phyloP scores from a whole-genome alignment of 2,113 vertebrate species.

The Corvus moneduloides region DNA sequence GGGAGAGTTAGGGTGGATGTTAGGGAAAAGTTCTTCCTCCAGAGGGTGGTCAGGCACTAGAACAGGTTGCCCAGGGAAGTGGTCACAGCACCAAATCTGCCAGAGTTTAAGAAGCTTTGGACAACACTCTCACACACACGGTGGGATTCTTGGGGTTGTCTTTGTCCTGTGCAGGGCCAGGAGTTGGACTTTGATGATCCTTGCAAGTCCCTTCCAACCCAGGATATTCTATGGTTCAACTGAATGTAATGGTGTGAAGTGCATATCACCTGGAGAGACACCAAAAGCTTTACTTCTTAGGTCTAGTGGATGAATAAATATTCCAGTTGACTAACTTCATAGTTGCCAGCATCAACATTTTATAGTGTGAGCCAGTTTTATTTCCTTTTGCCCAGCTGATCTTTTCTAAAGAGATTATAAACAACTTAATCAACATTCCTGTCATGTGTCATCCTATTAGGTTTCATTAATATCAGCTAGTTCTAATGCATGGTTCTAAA shows the following conservation, averaged over 20 bases:
- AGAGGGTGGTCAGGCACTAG: not conserved
- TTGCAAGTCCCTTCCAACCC: not conserved
- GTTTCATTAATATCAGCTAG: slow-evolving; percentile 36
- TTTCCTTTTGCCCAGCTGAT: not conserved
- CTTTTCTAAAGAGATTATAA: slow-evolving; percentile 28
- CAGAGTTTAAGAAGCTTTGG: not conserved
- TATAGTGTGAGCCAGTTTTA: not conserved
- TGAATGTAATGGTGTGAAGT: not conserved
- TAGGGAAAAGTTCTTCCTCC: not conserved
- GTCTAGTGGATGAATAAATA: not conserved
- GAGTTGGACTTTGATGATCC: not conserved
- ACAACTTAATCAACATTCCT: slow-evolving; percentile 47
- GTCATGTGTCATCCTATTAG: slow-evolving; percentile 25
- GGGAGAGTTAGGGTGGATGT: not conserved
- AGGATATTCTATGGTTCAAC: not conserved
- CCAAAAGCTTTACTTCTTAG: not conserved
- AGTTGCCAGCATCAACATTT: not conserved
- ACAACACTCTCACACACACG: not conserved
- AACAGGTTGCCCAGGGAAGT: not conserved
- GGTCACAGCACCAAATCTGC: not conserved
- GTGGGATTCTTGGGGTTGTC: not conserved
- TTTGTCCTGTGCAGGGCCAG: not conserved
- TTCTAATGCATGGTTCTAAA: slow-evolving; percentile 24
- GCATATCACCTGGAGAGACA: not conserved
- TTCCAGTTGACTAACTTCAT: not conserved